Base-by-base conservation (phyloP, 2,888 invertebrate genomes). In the Agrochola litura region DNA sequence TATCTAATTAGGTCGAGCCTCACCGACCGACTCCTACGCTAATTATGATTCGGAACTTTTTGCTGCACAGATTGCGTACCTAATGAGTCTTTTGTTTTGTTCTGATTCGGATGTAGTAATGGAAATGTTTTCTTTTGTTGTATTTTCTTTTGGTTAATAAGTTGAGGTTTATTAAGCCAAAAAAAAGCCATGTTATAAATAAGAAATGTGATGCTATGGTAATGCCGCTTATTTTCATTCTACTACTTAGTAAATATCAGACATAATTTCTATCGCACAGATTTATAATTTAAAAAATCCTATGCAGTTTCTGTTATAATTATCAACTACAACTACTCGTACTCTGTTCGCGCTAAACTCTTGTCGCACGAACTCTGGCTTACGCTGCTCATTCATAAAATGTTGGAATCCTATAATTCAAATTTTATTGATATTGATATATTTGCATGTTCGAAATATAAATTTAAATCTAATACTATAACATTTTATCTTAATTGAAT, bases 1-100 rank as follows among this genome's bases (percentile, higher is more conserved):
- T 89, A 19, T 52, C 52, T 19, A 92, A 92, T 91, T 90, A 87
- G 92, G 92, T 91, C 91, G 89, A 91, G 88, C 75, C 83, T 73
- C 81, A 60, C 68, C 56, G 68, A 64, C 60, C 43, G 67, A 73
- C 67, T 82, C 82, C 60, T 85, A 75, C 54, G 58, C 74, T 74
- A 73, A 88, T 86, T 86, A 86, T 69, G 43, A 66, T 41, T 71
- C 61, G 46, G n/a, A 71, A 49, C 58, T 76, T 77, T 76, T 68
- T 71, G 22, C 30, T 56, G 52, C 41, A 49, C 30, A 41, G 52
- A 78, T 70, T 68, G n/a, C 74, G 30, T 76, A 76, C 71, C 58
- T 68, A 75, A 71, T 65, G 71, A 76, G 54, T 25, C 9, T 65
- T 64, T 67, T 69, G 49, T 76, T 73, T 74, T 30, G 22, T 61